Base-by-base conservation (phyloP, 2,888 invertebrate species). In the Zygogramma bicolorata region DNA sequence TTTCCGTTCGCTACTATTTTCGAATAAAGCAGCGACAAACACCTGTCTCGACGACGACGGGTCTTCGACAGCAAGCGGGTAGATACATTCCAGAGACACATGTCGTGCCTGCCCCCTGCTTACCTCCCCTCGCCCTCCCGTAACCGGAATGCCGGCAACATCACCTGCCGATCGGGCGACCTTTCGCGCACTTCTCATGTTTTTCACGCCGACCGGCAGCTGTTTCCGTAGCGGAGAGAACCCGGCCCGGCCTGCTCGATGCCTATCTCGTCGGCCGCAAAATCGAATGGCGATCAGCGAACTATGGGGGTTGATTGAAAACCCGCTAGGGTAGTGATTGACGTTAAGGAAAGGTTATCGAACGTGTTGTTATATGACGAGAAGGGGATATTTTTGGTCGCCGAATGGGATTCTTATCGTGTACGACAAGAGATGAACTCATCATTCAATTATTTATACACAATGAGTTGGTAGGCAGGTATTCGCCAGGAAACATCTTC, bases 101-200 rank as follows among this genome's bases (percentile, higher is more conserved):
- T 53, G 53, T 25, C 25, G 53, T 53, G 53, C 53, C 53, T 68
- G 31, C 31, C 57, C 34, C 65, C 42, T 65, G 49, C 34, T 10
- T 38, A 20, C 27, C 62, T 25, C 49, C 63, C 62, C 63, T 27
- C 65, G 58, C 61, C 31, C 34, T 53, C 53, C 15, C 31, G 57
- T 34, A 73, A 73, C 72, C 69, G 72, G 72, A 73, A 73, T 73
- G 62, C 65, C 42, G 42, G 42, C 42, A 42, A 42, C 42, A 60
- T 73, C 73, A 73, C 73, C 73, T 73, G 73, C 70, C 66, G 65
- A 57, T 53, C 31, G 65, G 61, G 38, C 61, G 68, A 72, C 65
- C 68, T 68, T 68, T 69, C 61, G 68, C 72, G 72, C 61, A 65
- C 65, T 72, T 72, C 68, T 63, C 53, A 40, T 60, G 60, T 65